These are phyloP conservation scores for Phalangium opilio DNA, from an alignment of 2,888 invertebrate species.

Conservation along the genomic window DNA sequence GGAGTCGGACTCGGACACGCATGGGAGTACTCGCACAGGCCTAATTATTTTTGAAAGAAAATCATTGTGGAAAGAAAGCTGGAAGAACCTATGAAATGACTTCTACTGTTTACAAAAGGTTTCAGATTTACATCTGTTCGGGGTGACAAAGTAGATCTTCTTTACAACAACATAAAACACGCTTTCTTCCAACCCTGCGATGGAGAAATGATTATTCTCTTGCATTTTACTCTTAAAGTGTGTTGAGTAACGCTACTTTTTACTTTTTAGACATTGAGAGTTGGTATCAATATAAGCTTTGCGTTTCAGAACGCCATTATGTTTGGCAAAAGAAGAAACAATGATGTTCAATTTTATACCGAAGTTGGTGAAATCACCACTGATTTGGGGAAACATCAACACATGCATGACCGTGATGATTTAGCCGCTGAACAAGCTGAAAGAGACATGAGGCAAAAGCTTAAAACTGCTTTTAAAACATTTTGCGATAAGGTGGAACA, in stretches of 20 bases:
- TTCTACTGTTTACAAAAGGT: constrained; percentile 25
- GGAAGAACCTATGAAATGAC: no score
- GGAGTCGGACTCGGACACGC: no score
- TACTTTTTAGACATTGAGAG: background rate
- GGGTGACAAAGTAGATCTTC: constrained; percentile 97
- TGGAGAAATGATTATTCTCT: constrained; percentile 96
- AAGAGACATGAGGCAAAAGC: constrained; percentile 82
- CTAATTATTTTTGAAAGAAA: no score
- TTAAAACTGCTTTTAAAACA: constrained; percentile 94
- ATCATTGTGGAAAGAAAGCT: no score
- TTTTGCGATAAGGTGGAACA: constrained; percentile 94
- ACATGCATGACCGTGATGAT: constrained; percentile 99
- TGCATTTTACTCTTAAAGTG: constrained; percentile 93
- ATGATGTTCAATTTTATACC: constrained; percentile 98
- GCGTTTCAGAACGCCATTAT: constrained; percentile 74
- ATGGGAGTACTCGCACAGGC: no score
- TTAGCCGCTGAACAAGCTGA: constrained; percentile 97
- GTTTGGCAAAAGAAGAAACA: constrained; percentile 99
- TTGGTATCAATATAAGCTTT: background rate
- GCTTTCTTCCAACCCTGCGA: constrained; percentile 99
- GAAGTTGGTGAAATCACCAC: constrained; percentile 99
- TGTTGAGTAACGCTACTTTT: constrained; percentile 8
- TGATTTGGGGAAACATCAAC: constrained; percentile 97
- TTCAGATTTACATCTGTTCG: constrained; percentile 90
- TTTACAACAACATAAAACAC: constrained; percentile 98